phyloP scores from a whole-genome alignment of 2,797 vertebrate genomes.

The Diplodus sargus region DNA sequence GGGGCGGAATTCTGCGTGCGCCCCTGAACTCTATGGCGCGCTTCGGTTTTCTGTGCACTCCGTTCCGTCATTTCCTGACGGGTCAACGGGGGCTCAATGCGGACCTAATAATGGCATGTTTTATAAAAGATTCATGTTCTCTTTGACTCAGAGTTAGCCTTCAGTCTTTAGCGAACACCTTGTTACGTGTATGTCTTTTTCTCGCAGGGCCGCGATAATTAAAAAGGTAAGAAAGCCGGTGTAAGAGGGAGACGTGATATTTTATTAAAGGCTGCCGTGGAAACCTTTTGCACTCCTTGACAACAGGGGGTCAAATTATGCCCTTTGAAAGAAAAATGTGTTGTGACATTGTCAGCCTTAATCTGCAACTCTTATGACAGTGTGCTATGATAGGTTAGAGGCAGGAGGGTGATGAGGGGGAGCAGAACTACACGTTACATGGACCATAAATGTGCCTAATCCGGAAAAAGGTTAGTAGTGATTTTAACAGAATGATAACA shows the following conservation, averaged over 20 bases:
- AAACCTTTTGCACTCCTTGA: conserved; percentile 67
- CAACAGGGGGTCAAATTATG: conserved; percentile 75
- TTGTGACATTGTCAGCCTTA: conserved; percentile 81
- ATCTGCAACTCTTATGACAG: conserved; percentile 58
- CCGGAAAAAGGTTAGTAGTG: not conserved
- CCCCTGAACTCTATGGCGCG: too few species aligned
- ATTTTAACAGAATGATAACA: not conserved
- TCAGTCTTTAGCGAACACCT: not conserved
- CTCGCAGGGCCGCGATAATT: not conserved
- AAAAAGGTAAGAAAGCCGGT: not conserved
- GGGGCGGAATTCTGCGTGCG: too few species aligned
- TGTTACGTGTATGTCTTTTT: not conserved
- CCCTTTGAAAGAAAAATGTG: conserved; percentile 77
- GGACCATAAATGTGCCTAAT: conserved; percentile 3
- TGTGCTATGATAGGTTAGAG: conserved; percentile 44
- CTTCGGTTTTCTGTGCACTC: too few species aligned
- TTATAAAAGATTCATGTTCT: not conserved
- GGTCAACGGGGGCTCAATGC: not conserved
- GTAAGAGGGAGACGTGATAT: conserved; percentile 10
- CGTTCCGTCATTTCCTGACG: not conserved
- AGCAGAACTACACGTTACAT: conserved; percentile 1
- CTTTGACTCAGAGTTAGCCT: not conserved
- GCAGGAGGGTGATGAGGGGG: not conserved
- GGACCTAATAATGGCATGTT: not conserved
- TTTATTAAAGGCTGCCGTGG: conserved; percentile 32